Evolutionary conservation across 2,797 vertebrate species (phyloP).

Genomic region (Phalanger gymnotis): DNA sequence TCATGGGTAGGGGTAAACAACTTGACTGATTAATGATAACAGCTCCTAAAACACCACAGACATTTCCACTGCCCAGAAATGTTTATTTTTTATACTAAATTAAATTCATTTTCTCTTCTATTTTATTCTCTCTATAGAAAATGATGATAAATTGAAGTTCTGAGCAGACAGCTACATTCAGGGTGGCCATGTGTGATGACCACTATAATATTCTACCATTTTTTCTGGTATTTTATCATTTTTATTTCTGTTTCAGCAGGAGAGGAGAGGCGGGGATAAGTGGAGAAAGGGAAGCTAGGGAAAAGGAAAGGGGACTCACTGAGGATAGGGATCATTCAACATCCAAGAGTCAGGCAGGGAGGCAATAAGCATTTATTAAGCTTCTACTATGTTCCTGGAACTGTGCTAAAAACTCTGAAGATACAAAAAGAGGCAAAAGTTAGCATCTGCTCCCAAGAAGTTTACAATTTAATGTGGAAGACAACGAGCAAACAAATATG

Average conservation of each 20-base stretch:
- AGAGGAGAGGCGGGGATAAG: neutral
- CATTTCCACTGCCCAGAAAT: slow-evolving; percentile 73
- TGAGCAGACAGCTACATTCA: slow-evolving; percentile 63
- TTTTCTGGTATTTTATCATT: slow-evolving; percentile 33
- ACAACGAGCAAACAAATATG: neutral
- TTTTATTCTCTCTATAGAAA: slow-evolving; percentile 76
- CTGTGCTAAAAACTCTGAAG: neutral
- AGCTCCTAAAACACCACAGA: slow-evolving; percentile 79
- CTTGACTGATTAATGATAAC: slow-evolving; percentile 82
- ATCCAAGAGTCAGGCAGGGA: neutral
- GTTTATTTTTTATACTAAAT: slow-evolving; percentile 82
- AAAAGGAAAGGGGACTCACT: neutral
- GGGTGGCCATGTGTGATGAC: slow-evolving; percentile 66
- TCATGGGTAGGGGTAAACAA: slow-evolving; percentile 74
- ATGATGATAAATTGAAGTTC: slow-evolving; percentile 78
- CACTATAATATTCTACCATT: slow-evolving; percentile 41
- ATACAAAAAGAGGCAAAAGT: neutral
- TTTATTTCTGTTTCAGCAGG: slow-evolving; percentile 58
- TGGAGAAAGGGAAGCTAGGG: neutral
- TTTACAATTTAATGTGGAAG: neutral
- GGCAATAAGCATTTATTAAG: neutral
- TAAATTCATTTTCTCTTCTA: slow-evolving; percentile 79
- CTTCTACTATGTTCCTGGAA: neutral
- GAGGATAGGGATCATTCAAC: neutral
- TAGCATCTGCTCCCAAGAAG: neutral